Percentiles rank a stretch among this genome's conserved stretches.
These are phyloP conservation scores for Lithobates sylvaticus DNA, from an alignment of 2,797 vertebrate genomes.

Conservation along the genomic window DNA sequence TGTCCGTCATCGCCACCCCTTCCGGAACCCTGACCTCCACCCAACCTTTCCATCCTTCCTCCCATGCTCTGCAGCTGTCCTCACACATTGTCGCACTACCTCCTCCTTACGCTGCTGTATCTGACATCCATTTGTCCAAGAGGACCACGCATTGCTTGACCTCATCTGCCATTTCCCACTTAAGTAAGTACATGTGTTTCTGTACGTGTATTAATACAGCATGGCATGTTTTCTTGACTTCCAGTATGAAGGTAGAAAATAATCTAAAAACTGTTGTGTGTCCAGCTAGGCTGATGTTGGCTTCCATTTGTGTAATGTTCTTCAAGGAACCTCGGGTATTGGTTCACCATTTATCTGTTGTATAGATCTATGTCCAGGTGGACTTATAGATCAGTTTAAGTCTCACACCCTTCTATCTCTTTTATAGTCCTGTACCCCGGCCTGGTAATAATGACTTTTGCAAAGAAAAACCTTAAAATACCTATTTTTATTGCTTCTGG, in stretches of 20 bases:
- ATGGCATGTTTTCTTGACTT: neutral
- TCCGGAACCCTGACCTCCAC: conserved; percentile 72
- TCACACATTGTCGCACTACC: conserved; percentile 82
- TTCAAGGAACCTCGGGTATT: too few relatives aligned
- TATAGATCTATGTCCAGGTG: too few relatives aligned
- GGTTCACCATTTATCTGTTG: too few relatives aligned
- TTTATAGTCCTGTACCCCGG: too few relatives aligned
- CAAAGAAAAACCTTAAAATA: too few relatives aligned
- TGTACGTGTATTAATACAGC: neutral
- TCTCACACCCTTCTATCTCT: too few relatives aligned
- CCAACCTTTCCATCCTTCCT: conserved; percentile 72
- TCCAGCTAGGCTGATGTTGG: too few relatives aligned
- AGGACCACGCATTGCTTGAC: conserved; percentile 86
- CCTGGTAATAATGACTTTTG: too few relatives aligned
- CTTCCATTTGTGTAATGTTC: too few relatives aligned
- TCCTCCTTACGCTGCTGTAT: conserved; percentile 85
- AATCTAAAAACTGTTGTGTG: too few relatives aligned
- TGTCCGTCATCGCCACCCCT: conserved; percentile 66
- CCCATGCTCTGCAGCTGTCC: conserved; percentile 77
- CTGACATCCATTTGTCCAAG: conserved; percentile 86
- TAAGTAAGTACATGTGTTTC: conserved; percentile 88
- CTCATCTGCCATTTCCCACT: conserved; percentile 80
- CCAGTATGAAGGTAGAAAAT: neutral
- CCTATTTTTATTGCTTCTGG: too few relatives aligned
- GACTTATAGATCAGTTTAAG: too few relatives aligned